Percentiles rank a stretch among this genome's conserved stretches.
phyloP scores from a whole-genome alignment of 2,888 invertebrate genomes.

The Oscheius sp. region DNA sequence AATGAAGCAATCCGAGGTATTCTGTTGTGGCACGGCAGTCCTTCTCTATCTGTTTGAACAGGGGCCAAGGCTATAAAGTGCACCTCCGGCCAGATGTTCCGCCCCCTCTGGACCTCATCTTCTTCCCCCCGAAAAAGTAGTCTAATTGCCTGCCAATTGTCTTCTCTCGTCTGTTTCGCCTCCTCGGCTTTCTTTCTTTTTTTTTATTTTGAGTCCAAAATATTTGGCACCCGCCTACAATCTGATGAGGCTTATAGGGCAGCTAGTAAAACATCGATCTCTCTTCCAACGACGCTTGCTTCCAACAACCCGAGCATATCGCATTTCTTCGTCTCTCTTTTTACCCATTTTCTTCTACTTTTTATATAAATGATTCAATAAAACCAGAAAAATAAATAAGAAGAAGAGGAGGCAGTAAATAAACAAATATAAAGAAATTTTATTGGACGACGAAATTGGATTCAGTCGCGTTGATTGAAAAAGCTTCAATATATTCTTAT shows the following conservation, averaged over 20 bases:
- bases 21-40: too few relatives aligned
- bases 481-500: neutral
- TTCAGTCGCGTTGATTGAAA: neutral
- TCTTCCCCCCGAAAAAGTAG: too few relatives aligned
- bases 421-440: too few relatives aligned
- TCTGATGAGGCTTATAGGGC: conserved; percentile 26
- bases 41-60: too few relatives aligned
- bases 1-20: too few relatives aligned
- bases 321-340: conserved; percentile 1
- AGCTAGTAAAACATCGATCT: conserved; percentile 33
- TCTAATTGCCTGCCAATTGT: neutral
- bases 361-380: neutral
- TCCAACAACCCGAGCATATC: conserved; percentile 16
- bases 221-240: neutral
- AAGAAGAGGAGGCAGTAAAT: too few relatives aligned
- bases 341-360: conserved; percentile 6
- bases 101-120: too few relatives aligned
- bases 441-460: neutral
- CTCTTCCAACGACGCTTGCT: conserved; percentile 26
- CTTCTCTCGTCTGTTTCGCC: neutral
- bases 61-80: too few relatives aligned
- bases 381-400: too few relatives aligned
- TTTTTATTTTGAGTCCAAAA: neutral
- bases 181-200: neutral
- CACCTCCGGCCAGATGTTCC: too few relatives aligned